phyloP scores from a whole-genome alignment of 2,113 vertebrate genomes.

The Etheostoma cragini region DNA sequence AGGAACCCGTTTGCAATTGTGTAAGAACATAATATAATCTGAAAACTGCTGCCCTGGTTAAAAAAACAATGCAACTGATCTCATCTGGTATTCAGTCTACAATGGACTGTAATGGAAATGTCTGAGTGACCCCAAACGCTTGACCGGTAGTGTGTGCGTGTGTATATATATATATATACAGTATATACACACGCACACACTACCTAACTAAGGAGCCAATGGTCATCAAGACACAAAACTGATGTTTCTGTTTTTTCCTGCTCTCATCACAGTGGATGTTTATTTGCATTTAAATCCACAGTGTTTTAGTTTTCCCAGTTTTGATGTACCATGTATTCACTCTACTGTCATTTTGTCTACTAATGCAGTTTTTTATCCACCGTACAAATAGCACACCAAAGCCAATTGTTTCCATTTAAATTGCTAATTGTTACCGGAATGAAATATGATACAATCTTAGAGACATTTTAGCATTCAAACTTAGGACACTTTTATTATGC shows the following conservation, averaged over 20 bases:
- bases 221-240: background rate
- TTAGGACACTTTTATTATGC: background rate
- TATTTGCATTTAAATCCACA: conserved; percentile 43
- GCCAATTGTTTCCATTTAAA: conserved; percentile 26
- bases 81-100: too few relatives aligned
- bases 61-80: too few relatives aligned
- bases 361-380: conserved; percentile 23
- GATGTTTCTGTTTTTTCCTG: background rate
- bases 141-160: too few relatives aligned
- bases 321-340: conserved; percentile 2
- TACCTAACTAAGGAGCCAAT: background rate
- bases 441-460: conserved; percentile 37
- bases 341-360: conserved; percentile 12
- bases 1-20: too few relatives aligned
- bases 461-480: conserved; percentile 26
- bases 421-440: conserved; percentile 52
- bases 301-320: conserved; percentile 3
- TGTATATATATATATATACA: too few relatives aligned
- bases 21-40: too few relatives aligned
- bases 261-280: background rate
- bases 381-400: conserved; percentile 8
- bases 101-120: too few relatives aligned
- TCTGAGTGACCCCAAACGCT: too few relatives aligned
- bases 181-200: too few relatives aligned
- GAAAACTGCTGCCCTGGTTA: too few relatives aligned